A percentile compares a stretch with the other conserved stretches of the same genome.
Evolutionary conservation across 2,113 vertebrate genomes (phyloP).

Genomic region (Serinus canaria): DNA sequence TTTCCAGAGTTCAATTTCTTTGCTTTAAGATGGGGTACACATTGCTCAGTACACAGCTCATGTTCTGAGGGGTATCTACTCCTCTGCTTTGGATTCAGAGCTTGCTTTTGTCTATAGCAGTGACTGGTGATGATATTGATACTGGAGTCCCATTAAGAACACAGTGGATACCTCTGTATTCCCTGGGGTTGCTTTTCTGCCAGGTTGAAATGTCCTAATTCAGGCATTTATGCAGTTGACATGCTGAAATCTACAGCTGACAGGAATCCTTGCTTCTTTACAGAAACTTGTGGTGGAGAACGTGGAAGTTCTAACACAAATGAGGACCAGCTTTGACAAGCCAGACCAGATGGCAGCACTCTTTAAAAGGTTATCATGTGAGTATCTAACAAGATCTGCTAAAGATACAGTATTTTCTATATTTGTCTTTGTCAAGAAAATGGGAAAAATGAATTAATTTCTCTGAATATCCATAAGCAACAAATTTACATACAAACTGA

Average conservation of each 20-base stretch:
- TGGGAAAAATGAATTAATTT: not conserved
- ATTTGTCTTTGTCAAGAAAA: not conserved
- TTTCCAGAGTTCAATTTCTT: not conserved
- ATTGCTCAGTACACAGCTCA: not conserved
- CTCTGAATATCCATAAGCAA: not conserved
- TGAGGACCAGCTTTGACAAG: conserved; percentile 99
- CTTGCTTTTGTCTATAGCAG: not conserved
- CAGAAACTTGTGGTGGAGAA: conserved; percentile 99
- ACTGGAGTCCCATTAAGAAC: not conserved
- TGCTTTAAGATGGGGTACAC: not conserved
- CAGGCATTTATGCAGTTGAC: not conserved
- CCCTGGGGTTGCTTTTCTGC: conserved; percentile 27
- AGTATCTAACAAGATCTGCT: conserved; percentile 49
- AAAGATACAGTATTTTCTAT: not conserved
- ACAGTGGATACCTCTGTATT: conserved; percentile 24
- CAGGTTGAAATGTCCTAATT: conserved; percentile 13
- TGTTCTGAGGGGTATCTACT: not conserved
- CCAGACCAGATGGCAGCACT: conserved; percentile 97
- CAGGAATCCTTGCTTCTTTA: conserved; percentile 10
- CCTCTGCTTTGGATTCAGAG: not conserved
- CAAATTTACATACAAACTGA: not conserved
- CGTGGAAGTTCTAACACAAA: conserved; percentile 95
- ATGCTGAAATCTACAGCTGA: conserved; percentile 16
- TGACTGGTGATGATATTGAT: not conserved
- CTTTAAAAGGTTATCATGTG: conserved; percentile 96